Conservation (phyloP, 2,113 vertebrate species). For the Xenus cinereus region DNA sequence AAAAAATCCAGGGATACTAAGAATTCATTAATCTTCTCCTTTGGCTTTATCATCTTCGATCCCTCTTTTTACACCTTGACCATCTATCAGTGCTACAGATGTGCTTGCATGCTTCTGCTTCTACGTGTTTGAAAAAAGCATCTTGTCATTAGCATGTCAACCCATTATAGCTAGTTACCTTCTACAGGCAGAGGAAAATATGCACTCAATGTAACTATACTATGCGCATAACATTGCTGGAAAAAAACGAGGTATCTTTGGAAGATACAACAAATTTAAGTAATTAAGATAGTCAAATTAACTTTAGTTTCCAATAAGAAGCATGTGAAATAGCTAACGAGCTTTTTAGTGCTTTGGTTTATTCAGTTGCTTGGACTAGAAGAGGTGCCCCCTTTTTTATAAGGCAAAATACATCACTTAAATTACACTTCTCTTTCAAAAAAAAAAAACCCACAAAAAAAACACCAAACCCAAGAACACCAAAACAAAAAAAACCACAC, state of each 20-base stretch:
- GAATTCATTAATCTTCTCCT: neutral
- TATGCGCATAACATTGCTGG: neutral
- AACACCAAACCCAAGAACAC: too few relatives aligned
- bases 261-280: neutral
- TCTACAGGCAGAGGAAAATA: neutral
- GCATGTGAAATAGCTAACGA: neutral
- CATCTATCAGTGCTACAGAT: neutral
- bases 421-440: neutral
- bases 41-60: neutral
- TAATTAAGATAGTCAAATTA: neutral
- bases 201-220: neutral
- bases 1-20: neutral
- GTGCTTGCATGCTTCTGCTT: neutral
- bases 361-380: neutral
- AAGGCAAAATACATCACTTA: neutral
- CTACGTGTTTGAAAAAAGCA: neutral
- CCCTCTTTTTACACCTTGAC: neutral
- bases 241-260: neutral
- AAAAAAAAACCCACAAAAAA: too few relatives aligned
- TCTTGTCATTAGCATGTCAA: neutral
- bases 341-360: neutral
- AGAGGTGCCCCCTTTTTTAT: neutral
- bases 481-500: neutral
- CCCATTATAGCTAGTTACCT: neutral
- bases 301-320: neutral